These are phyloP conservation scores for Aythya baeri DNA, from an alignment of 2,113 vertebrate species.

Conservation along the genomic window DNA sequence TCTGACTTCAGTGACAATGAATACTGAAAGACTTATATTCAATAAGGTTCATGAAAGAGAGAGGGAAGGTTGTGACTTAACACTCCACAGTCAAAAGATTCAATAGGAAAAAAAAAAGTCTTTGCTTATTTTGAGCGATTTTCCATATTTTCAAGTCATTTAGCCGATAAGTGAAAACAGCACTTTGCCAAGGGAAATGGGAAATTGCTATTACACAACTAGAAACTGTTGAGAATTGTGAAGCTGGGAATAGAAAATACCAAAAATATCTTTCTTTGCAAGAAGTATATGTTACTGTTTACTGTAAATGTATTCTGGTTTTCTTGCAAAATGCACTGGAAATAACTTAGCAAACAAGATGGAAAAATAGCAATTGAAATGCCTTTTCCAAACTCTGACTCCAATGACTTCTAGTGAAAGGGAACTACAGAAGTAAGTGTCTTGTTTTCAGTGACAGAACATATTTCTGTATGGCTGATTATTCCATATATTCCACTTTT, in stretches of 20 bases:
- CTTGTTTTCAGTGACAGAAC: fast-evolving
- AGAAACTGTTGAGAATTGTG: neutral
- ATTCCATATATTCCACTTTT: neutral
- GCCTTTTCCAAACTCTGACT: neutral
- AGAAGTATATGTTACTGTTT: neutral
- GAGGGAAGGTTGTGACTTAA: neutral
- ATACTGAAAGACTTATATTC: neutral
- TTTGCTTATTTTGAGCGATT: neutral
- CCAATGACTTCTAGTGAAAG: neutral
- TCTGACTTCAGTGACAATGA: neutral
- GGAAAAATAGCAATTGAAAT: neutral
- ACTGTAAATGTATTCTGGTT: neutral
- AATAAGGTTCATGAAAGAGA: neutral
- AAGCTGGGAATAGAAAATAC: neutral
- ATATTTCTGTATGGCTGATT: neutral
- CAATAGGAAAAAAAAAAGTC: neutral
- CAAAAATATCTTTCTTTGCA: neutral
- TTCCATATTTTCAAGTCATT: neutral
- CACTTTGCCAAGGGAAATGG: neutral
- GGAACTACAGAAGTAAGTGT: neutral
- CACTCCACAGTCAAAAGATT: neutral
- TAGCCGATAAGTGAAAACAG: neutral
- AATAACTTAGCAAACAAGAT: neutral
- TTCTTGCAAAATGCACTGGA: neutral
- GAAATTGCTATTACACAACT: neutral